Evolutionary conservation across 1,140 invertebrate species (phyloP), one percentile per base, ranked within the genome.

Genomic region (Drosophila bifasciata): DNA sequence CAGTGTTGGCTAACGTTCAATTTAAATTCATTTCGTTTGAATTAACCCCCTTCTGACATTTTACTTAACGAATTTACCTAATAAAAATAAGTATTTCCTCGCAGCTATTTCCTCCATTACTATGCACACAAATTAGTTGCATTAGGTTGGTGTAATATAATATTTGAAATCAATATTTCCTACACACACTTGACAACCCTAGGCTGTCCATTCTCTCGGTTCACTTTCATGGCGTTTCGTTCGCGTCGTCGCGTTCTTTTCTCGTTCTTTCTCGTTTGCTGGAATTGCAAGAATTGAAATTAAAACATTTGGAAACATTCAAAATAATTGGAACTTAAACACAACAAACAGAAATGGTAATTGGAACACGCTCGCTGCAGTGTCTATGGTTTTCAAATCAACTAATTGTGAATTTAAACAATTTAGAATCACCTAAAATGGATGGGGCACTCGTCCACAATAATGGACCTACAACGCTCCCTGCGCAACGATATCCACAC

Each of bases 401-500:
- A 28, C 0, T 21, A 13, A 36, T 36, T 13, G 3, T 36, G 4
- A 36, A 36, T 36, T 11, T 5, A 36, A 36, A 13, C 11, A 3
- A 5, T 49, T 8, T 71, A 88, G 90, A 91, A 91, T 79, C 75
- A 91, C 50, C 64, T 91, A 5, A 91, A 91, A 72, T 91, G 90
- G 90, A 91, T 91, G 90, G 90, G 88, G n/a, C 90, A 91, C 59
- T 74, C 88, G 55, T 78, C 79, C 62, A 91, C 90, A 19, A 88
- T 91, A 52, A 84, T 91, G 68, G 90, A 91, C 50, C 90, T 91
- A 40, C 88, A 91, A 49, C 79, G 81, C 15, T 61, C 70, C 25
- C 57, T 91, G n/a, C 83, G 78, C 2, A 70, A 77, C 36, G 86
- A 88, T 60, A 68, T 56, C 23, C 58, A 84, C 32, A 79, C 62